Percentiles rank a stretch among this genome's conserved stretches.
phyloP scores from a whole-genome alignment of 2,888 invertebrate species.

The Diarsia brunnea region DNA sequence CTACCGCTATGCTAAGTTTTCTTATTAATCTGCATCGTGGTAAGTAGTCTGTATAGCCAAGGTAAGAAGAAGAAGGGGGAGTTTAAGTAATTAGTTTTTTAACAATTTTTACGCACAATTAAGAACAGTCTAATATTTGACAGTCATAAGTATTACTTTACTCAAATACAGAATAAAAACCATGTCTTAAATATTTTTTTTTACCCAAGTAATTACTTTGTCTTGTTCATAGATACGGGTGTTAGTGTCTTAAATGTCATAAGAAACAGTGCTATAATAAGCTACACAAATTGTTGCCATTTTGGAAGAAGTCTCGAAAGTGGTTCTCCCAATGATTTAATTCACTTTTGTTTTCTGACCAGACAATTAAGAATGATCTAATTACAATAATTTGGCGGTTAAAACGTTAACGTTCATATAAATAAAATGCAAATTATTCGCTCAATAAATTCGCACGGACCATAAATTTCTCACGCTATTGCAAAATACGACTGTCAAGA shows the following conservation, averaged over 20 bases:
- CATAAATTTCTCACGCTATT: conserved; percentile 61
- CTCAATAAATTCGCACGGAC: conserved; percentile 61
- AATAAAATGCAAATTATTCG: conserved; percentile 48
- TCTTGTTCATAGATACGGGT: background rate
- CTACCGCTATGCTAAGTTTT: no score
- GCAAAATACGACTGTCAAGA: conserved; percentile 38
- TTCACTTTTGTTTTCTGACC: conserved; percentile 25
- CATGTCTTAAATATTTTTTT: no score
- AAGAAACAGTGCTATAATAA: background rate
- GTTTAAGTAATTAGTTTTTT: no score
- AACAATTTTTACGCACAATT: no score
- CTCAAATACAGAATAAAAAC: no score
- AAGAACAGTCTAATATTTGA: no score
- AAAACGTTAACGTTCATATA: conserved; percentile 25
- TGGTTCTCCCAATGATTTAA: conserved; percentile 15
- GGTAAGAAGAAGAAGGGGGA: no score
- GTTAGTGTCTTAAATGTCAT: background rate
- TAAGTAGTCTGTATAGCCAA: no score
- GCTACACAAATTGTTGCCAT: background rate
- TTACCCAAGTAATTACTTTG: background rate
- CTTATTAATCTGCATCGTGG: no score
- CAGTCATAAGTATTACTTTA: no score
- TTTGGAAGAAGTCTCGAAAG: background rate
- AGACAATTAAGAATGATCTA: conserved; percentile 17
- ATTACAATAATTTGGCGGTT: conserved; percentile 43